These are phyloP conservation scores for Homarus gammarus DNA, from an alignment of 2,888 invertebrate species.

Conservation along the genomic window DNA sequence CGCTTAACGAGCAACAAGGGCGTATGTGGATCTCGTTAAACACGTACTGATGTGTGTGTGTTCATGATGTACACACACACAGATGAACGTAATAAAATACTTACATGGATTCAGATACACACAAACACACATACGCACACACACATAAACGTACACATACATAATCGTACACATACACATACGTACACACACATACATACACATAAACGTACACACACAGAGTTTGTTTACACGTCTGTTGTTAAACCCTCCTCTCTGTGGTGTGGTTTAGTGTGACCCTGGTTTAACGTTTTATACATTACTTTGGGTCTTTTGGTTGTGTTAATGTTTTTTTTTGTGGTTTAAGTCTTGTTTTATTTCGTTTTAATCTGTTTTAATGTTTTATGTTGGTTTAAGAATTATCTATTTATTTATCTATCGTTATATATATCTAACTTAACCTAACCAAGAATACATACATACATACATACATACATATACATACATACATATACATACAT, in stretches of 20 bases:
- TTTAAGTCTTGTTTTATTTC: too few species aligned
- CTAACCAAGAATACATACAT: slow-evolving; percentile 34
- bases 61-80: background rate
- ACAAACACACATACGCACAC: slow-evolving; percentile 24
- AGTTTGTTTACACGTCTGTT: too few species aligned
- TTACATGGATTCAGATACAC: background rate
- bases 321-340: too few species aligned
- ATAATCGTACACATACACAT: background rate
- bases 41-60: background rate
- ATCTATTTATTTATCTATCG: too few species aligned
- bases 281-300: too few species aligned
- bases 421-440: too few species aligned
- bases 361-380: too few species aligned
- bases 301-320: too few species aligned
- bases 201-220: slow-evolving; percentile 7
- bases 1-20: background rate
- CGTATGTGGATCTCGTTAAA: background rate
- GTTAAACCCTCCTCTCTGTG: too few species aligned
- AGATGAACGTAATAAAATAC: slow-evolving; percentile 9
- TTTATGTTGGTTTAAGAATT: too few species aligned
- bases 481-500: slow-evolving; percentile 31
- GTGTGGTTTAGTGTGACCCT: too few species aligned
- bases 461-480: slow-evolving; percentile 24
- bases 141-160: slow-evolving; percentile 1
- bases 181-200: slow-evolving; percentile 20